Base-by-base conservation (phyloP, 53 echinoderm and acorn worm species). In the Patiria pectinifera region DNA sequence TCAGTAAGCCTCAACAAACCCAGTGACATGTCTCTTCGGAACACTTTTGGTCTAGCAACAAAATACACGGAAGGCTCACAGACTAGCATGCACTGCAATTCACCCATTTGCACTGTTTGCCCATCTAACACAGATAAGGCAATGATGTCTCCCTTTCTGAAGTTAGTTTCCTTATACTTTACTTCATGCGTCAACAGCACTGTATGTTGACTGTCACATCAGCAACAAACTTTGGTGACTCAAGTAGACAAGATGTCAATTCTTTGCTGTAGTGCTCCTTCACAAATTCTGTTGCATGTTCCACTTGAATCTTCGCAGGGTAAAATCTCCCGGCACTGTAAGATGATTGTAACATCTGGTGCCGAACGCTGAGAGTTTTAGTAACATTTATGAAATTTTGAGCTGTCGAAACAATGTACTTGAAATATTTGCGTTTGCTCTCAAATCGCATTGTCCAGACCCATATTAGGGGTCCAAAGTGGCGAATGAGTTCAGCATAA, bases 371-470 rank as follows among this genome's bases (percentile, higher is more conserved):
- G 3, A 85, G 45, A 14, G 66, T 85, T 60, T 85, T 85, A 16
- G 85, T 47, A 25, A 66, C 85, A 85, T 85, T 85, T 43, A 85
- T 85, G 46, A 85, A 85, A 60, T 85, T 85, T 19, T 85, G 85
- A 69, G 85, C 62, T 26, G 86, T 16, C 70, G 86, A 44, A 7
- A 71, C n/a, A 15, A 86, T 47, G 47, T 71, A 86, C 63, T 86
- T 70, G 19, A 86, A 71, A 21, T 47, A 70, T 63, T 72, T 86
- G 47, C 71, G 86, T 71, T 71, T 86, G 66, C 86, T 85, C 44
- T 69, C 69, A 25, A 85, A 85, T 45, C 85, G 63, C 11, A 60
- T 44, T 35, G 35, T 83, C 84, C 84, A 83, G 2, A 83, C 84
- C 84, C 84, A 83, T 23, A 83, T 83, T 11, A 83, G 84, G 21